Evolutionary conservation across 2,113 vertebrate genomes (phyloP).

Genomic region (Acanthochromis polyacanthus): DNA sequence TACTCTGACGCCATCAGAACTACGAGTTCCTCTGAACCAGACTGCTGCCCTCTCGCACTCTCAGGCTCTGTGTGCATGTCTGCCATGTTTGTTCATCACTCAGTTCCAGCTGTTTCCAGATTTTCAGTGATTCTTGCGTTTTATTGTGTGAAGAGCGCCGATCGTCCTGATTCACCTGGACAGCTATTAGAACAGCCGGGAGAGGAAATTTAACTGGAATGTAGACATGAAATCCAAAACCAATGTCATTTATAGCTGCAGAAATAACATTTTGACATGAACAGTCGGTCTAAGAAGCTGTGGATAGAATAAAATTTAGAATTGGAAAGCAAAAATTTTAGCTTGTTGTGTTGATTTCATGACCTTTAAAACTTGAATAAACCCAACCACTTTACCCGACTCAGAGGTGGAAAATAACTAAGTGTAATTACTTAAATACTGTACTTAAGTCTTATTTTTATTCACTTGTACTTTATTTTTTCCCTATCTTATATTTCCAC

Average conservation of each 20-base stretch:
- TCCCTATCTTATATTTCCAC: too few relatives aligned
- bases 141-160: constrained; percentile 19
- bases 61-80: constrained; percentile 87
- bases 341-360: neutral
- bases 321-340: neutral
- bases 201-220: neutral
- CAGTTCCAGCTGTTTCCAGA: constrained; percentile 16
- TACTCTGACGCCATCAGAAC: constrained; percentile 76
- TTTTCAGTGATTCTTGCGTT: constrained; percentile 1
- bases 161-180: constrained; percentile 37
- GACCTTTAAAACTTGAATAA: too few relatives aligned
- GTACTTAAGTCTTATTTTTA: too few relatives aligned
- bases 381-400: too few relatives aligned
- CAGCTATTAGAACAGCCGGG: constrained; percentile 31
- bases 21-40: constrained; percentile 73
- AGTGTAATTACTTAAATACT: too few relatives aligned
- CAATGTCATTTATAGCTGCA: neutral
- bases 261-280: too few relatives aligned
- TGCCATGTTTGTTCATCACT: constrained; percentile 40
- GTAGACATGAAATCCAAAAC: neutral
- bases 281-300: too few relatives aligned
- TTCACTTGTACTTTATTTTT: too few relatives aligned
- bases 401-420: too few relatives aligned
- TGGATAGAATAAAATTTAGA: too few relatives aligned
- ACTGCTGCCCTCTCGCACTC: constrained; percentile 90